Base-by-base conservation (phyloP, 2,113 vertebrate genomes). In the Vidua macroura region DNA sequence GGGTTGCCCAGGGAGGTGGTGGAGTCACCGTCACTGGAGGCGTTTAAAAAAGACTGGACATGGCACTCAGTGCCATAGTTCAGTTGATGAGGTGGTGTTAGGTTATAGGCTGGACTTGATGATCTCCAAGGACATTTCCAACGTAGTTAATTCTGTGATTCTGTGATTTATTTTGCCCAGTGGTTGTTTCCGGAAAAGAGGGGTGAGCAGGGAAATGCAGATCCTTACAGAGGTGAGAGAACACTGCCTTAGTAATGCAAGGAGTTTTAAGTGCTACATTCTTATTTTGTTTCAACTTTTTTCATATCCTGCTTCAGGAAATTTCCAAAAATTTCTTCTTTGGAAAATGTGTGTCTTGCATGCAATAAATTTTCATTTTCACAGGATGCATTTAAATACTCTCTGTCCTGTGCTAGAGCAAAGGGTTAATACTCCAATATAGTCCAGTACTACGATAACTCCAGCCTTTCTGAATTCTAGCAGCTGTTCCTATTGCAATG, bases 41-140 rank as follows among this genome's bases (percentile, higher is more conserved):
- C 56, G n/a, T 64, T 28, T 74, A 19, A n/a, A 64, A 46, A 19
- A 74, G n/a, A 18, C 22, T 55, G n/a, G 15, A 28, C 0, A 0
- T 28, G n/a, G 15, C 51, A 48, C 15, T 19, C n/a, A 28, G n/a
- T 66, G 10, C 19, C 30, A 16, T 10, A 20, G 69, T 75, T 39
- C n/a, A 48, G 20, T 56, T 49, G 51, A 56, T n/a, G 24, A 84
- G 10, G 10, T 30, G 19, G 30, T 56, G n/a, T 41, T 66, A 30
- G 30, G 7, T 8, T 19, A 13, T 30, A 66, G 43, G 13, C 52
- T 64, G n/a, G 28, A n/a, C 23, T 49, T 75, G 11, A 64, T 39
- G 16, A 49, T 49, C 60, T 56, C 51, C 43, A 49, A 33, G 19
- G 25, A 49, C 2, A 28, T 49, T 56, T 66, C 35, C 35, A 75